These are phyloP conservation scores for Epizoanthus rinbou DNA, from an alignment of 92 coral and sea anemone species.

Conservation along the genomic window DNA sequence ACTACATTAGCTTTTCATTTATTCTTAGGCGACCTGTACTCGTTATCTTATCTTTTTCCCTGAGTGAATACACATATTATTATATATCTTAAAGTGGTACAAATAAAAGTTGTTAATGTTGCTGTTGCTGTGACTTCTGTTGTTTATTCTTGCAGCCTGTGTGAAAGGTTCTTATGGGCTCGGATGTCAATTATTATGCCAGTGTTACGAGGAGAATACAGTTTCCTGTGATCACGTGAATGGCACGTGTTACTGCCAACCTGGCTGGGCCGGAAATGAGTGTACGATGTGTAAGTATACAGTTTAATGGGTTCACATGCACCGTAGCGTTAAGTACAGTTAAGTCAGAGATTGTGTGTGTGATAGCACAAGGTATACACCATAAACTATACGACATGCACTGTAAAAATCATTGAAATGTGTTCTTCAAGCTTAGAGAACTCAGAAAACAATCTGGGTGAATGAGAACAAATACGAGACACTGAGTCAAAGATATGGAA, in stretches of 20 bases:
- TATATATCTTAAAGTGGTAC: too few species aligned
- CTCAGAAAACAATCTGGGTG: too few species aligned
- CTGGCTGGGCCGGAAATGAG: conserved; percentile 90
- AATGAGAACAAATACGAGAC: too few species aligned
- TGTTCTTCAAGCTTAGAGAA: background rate
- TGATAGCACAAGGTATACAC: background rate
- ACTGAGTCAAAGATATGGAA: too few species aligned
- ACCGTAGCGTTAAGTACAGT: too few species aligned
- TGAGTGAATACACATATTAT: too few species aligned
- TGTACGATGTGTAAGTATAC: conserved; percentile 76
- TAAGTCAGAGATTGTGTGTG: background rate
- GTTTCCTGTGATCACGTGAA: conserved; percentile 73
- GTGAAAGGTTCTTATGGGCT: conserved; percentile 66
- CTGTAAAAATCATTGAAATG: too few species aligned
- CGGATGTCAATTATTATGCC: conserved; percentile 76
- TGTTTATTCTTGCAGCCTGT: conserved; percentile 63
- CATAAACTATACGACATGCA: background rate
- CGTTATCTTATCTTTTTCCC: too few species aligned
- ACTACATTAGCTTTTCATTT: too few species aligned
- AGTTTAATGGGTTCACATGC: background rate
- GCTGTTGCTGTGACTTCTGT: background rate
- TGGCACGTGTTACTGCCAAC: conserved; percentile 71
- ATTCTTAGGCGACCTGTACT: too few species aligned
- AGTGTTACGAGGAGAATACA: conserved; percentile 75
- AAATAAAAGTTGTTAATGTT: too few species aligned